A percentile compares a stretch with the other conserved stretches of the same genome.
Evolutionary conservation across 2,113 vertebrate species (phyloP).

Genomic region (Desmodus rotundus): DNA sequence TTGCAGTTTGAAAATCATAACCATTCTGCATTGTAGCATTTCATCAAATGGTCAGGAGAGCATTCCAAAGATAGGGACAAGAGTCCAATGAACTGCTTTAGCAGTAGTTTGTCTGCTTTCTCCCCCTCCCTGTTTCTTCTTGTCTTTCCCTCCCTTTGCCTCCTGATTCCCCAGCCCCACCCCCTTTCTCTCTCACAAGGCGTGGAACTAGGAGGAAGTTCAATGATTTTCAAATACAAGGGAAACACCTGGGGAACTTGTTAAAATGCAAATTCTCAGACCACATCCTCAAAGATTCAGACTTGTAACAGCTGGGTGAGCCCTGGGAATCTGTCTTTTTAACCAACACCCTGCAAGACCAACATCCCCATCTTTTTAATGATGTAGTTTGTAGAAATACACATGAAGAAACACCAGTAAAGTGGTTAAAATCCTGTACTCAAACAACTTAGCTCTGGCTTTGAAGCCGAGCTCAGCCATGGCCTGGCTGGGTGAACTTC

Average conservation of each 20-base stretch:
- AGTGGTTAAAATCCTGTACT: not conserved
- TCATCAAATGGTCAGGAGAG: not conserved
- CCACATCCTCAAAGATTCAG: not conserved
- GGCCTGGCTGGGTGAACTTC: not conserved
- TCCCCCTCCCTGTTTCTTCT: not conserved
- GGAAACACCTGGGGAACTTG: not conserved
- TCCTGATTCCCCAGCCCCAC: not conserved
- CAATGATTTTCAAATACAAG: not conserved
- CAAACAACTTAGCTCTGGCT: not conserved
- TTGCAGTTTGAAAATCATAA: not conserved
- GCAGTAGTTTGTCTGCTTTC: not conserved
- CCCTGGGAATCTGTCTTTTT: not conserved
- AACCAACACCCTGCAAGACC: not conserved
- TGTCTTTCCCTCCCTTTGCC: not conserved
- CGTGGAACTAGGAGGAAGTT: not conserved
- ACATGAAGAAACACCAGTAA: not conserved
- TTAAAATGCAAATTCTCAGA: constrained; percentile 5
- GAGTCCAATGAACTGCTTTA: no score
- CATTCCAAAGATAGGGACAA: not conserved
- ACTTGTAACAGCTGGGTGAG: not conserved
- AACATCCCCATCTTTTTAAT: not conserved
- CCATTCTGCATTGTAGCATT: not conserved
- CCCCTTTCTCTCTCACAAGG: not conserved
- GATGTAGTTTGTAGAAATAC: not conserved
- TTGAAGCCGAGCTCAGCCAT: not conserved